These are phyloP conservation scores for Poeciliopsis prolifica DNA, from an alignment of 2,113 vertebrate species.

Conservation along the genomic window DNA sequence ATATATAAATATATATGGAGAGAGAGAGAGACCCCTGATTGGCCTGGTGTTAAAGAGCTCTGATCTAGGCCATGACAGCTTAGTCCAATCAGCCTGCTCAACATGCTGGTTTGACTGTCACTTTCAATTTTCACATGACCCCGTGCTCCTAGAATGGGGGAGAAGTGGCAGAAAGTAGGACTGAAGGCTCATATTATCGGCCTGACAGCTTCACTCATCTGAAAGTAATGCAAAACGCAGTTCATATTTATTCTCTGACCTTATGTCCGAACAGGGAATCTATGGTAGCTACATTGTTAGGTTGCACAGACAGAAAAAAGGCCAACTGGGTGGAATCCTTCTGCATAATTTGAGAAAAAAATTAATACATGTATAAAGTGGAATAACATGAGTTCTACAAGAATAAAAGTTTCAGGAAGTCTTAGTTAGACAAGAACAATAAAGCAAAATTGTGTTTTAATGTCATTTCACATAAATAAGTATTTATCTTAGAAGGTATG, in stretches of 20 bases:
- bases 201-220: conserved; percentile 99
- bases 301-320: conserved; percentile 70
- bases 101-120: conserved; percentile 94
- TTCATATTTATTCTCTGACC: conserved; percentile 98
- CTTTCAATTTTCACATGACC: conserved; percentile 98
- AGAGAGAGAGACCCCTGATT: conserved; percentile 44
- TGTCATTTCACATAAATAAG: neutral
- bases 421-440: neutral
- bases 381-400: neutral
- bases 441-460: neutral
- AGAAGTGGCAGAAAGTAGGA: conserved; percentile 94
- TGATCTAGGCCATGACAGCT: conserved; percentile 83
- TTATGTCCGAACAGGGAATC: conserved; percentile 83
- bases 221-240: conserved; percentile 98
- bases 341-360: conserved; percentile 15
- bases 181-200: conserved; percentile 97
- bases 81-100: conserved; percentile 89
- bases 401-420: neutral
- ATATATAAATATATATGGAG: neutral
- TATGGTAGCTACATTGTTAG: conserved; percentile 85
- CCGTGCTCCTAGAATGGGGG: conserved; percentile 89
- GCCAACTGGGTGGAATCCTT: conserved; percentile 25
- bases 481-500: conserved; percentile 15
- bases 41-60: conserved; percentile 80
- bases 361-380: neutral